These are phyloP conservation scores for Dicentrarchus labrax DNA, from an alignment of 2,113 vertebrate genomes.

Conservation along the genomic window DNA sequence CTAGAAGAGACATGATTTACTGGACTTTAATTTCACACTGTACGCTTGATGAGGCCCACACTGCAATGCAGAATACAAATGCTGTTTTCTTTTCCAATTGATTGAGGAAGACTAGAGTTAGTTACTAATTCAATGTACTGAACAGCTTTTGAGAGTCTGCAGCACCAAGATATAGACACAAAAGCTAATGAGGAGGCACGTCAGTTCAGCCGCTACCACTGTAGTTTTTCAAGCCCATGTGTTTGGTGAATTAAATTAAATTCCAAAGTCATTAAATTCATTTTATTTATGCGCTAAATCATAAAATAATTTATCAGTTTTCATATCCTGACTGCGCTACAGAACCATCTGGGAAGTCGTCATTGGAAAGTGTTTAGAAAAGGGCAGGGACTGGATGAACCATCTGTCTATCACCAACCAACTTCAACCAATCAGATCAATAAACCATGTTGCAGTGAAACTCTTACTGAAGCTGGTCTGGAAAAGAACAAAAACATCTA, in stretches of 20 bases:
- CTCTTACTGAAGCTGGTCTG: too few relatives aligned
- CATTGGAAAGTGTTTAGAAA: too few relatives aligned
- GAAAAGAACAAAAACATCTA: too few relatives aligned
- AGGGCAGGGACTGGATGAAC: too few relatives aligned
- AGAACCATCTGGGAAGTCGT: too few relatives aligned
- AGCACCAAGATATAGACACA: background rate
- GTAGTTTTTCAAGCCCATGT: background rate
- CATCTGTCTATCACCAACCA: too few relatives aligned
- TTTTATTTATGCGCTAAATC: too few relatives aligned
- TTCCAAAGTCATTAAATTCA: too few relatives aligned
- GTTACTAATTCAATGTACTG: constrained; percentile 21
- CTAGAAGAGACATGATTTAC: background rate
- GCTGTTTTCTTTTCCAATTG: constrained; percentile 6
- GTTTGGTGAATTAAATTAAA: background rate
- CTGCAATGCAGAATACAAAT: constrained; percentile 25
- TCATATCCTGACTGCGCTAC: too few relatives aligned
- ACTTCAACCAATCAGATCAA: too few relatives aligned
- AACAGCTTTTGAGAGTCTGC: constrained; percentile 6
- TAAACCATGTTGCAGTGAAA: too few relatives aligned
- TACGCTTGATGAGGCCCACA: background rate
- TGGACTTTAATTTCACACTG: constrained; percentile 27
- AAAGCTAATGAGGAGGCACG: constrained; percentile 11
- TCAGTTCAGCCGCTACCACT: constrained; percentile 7
- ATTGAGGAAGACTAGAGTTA: constrained; percentile 6
- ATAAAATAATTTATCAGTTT: too few relatives aligned